Base-by-base conservation (phyloP, 2,888 invertebrate genomes). In the Idaea aversata region DNA sequence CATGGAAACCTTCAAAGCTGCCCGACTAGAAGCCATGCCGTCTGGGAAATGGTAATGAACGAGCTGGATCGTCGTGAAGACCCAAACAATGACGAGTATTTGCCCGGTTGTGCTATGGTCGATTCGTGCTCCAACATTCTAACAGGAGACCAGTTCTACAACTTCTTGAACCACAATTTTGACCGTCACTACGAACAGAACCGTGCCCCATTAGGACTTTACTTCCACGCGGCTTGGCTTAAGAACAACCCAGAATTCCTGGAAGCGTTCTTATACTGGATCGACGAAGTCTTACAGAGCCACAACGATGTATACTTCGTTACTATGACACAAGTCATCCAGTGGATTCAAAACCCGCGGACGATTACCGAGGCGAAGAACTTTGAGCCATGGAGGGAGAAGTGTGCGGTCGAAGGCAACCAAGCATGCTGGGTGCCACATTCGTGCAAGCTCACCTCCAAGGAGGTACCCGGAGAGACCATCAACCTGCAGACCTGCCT, bases 11-110 rank as follows among this genome's bases (percentile, higher is more conserved):
- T 97, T 67, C 98, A 98, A 86, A 97, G 95, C 84, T 98, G 98
- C 85, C 98, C 98, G 13, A 98, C 97, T 3, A 95, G 98, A 83
- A 97, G 97, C 72, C 98, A 98, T 88, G 98, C 98, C 62, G 98
- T 98, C 57, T 98, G 98, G 98, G 98, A 98, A 88, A 98, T 98
- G 97, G 98, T 98, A 57, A 96, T 98, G 96, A 98, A 98, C 87
- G 98, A 98, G 87, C 90, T 98, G 74, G 98, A 98, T 90, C 95
- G 98, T 74, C 95, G 98, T 75, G 98, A 98, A 87, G 98, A 98
- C 83, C 98, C 98, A 0, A 95, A 90, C 78, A 97, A 97, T 81
- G 98, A 98, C 84, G 98, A 98, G 86, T 96, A 97, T 81, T 93
- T 98, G 61, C 97, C 98, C 5, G 98, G 97, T 35, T 98, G 98